Base-by-base conservation (phyloP, 1,140 invertebrate genomes). In the Druon quercuslanigerum region DNA sequence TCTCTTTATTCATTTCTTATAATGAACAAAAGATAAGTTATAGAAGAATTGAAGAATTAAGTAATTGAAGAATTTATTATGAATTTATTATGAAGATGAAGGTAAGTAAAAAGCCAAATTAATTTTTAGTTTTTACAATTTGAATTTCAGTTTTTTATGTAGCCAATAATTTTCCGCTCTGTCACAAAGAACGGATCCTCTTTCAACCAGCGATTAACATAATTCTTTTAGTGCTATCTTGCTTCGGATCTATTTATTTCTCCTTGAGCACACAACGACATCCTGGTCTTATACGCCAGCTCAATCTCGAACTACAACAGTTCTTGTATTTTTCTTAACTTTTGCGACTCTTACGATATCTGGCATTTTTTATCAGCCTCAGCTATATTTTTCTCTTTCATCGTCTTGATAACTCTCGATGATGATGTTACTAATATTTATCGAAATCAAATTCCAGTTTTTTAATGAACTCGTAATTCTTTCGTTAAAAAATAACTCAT, bases 321-420 rank as follows among this genome's bases (percentile, higher is more conserved):
- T 52, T 92, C 93, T 25, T 98, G 97, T 87, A 90, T 94, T 6
- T 84, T 97, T 8, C 90, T 97, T 3, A 90, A 94, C 71, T 97
- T 98, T 85, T 97, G 96, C 86, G 97, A 98, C 90, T 93, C 92
- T 51, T 97, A 98, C 89, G 97, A 98, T 85, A 93, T 97, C 25
- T 98, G 97, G 97, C 97, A 98, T 90, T 94, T 97, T 82, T 90
- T 97, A 0, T 98, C 96, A 17, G 96, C 97, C 7, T 92, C 94
- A 46, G 96, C 95, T 54, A 94, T 98, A 93, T 98, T 97, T 86
- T 95, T 97, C 83, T 96, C 95, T 25, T 98, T 98, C 86, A 96
- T 96, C 94, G 93, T 95, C 51, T 86, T 97, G 46, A 90, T 97
- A 4, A 95, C 95, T 1, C 87, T 97, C 17, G 96, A 97, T 85